A percentile compares a stretch with the other conserved stretches of the same genome.
Evolutionary conservation across 2,113 vertebrate species (phyloP).

Genomic region (Pholis gunnellus): DNA sequence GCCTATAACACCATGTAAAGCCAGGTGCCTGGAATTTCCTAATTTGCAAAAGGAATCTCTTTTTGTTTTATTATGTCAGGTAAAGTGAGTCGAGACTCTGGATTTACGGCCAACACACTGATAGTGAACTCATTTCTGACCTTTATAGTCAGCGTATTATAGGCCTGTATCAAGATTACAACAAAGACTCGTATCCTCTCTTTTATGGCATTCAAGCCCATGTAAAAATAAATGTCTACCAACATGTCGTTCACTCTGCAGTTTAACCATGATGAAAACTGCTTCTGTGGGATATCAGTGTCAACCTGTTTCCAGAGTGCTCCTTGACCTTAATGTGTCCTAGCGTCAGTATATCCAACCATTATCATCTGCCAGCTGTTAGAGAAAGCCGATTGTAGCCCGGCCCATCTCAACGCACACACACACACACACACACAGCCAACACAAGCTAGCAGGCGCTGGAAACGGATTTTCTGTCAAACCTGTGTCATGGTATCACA

Average conservation of each 20-base stretch:
- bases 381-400: constrained; percentile 52
- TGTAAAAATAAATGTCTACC: neutral
- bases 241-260: neutral
- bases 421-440: constrained; percentile 26
- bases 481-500: constrained; percentile 39
- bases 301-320: neutral
- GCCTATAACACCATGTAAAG: neutral
- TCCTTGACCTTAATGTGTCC: constrained; percentile 19
- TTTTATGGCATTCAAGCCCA: neutral
- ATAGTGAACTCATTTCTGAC: neutral
- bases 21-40: neutral
- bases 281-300: neutral
- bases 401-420: constrained; percentile 55
- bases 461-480: constrained; percentile 13
- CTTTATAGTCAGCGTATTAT: neutral
- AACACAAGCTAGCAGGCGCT: constrained; percentile 60
- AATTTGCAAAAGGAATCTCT: neutral
- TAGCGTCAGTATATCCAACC: constrained; percentile 33
- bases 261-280: neutral
- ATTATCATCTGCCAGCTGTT: constrained; percentile 53
- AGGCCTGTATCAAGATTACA: neutral
- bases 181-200: neutral
- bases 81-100: neutral
- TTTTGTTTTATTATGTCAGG: neutral
- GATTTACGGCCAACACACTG: neutral